phyloP scores from a whole-genome alignment of 2,797 vertebrate species.

The Myotis planiceps region DNA sequence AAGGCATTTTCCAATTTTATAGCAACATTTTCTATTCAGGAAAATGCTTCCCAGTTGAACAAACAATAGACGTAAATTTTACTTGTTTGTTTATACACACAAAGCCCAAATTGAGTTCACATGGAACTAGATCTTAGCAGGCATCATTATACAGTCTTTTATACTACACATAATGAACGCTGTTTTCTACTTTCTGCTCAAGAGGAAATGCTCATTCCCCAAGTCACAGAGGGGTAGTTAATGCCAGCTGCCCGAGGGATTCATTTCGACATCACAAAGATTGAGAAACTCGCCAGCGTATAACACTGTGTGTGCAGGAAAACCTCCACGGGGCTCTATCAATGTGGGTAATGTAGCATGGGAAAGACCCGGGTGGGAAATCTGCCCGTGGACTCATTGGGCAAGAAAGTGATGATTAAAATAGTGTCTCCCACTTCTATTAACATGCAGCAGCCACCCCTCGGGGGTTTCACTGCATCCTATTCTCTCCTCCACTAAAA shows the following conservation, averaged over 20 bases:
- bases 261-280: conserved; percentile 12
- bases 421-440: neutral
- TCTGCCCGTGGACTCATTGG: neutral
- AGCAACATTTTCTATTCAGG: conserved; percentile 20
- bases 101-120: conserved; percentile 53
- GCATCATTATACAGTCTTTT: conserved; percentile 26
- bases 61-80: conserved; percentile 20
- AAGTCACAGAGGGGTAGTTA: conserved; percentile 30
- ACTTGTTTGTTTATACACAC: conserved; percentile 47
- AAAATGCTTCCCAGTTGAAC: conserved; percentile 20
- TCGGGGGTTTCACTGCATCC: neutral
- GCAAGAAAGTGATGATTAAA: conserved; percentile 55
- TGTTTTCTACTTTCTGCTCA: conserved; percentile 32
- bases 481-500: neutral
- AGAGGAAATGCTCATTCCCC: neutral
- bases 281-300: neutral
- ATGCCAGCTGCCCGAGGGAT: conserved; percentile 36
- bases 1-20: neutral
- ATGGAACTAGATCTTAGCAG: conserved; percentile 23
- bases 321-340: conserved; percentile 21
- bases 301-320: conserved; percentile 35
- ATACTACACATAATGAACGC: conserved; percentile 41
- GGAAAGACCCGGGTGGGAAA: conserved; percentile 49
- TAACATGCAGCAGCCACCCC: conserved; percentile 6
- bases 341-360: conserved; percentile 54